phyloP scores from a whole-genome alignment of 2,797 vertebrate species.

The Phoebastria nigripes region DNA sequence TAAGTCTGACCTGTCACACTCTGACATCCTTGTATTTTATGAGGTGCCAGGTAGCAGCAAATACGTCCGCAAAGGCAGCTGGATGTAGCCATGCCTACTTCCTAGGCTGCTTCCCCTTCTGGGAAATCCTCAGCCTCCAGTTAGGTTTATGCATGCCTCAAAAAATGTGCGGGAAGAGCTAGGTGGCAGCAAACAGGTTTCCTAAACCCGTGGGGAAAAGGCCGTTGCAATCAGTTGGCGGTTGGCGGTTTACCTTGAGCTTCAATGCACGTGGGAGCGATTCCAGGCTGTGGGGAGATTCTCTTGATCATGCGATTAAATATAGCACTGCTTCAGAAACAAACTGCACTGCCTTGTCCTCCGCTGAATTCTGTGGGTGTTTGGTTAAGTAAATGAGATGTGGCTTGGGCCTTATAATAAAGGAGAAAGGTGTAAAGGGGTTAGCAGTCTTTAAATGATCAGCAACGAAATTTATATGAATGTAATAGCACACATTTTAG shows the following conservation, averaged over 20 bases:
- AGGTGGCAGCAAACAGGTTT: fast-evolving
- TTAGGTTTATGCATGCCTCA: neutral
- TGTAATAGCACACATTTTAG: neutral
- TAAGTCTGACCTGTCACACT: neutral
- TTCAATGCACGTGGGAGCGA: fast-evolving
- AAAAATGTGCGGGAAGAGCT: neutral
- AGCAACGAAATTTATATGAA: fast-evolving
- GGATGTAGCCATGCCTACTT: neutral
- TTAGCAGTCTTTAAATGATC: neutral
- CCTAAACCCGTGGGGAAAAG: neutral
- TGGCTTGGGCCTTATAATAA: neutral
- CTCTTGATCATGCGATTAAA: neutral
- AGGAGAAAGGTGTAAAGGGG: neutral
- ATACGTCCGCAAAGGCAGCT: fast-evolving
- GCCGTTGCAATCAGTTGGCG: fast-evolving
- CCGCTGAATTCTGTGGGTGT: neutral
- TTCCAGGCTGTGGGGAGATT: neutral
- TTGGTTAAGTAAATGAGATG: neutral
- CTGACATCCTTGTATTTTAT: neutral
- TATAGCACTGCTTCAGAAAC: neutral
- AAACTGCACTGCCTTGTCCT: neutral
- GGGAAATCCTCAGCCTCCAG: neutral
- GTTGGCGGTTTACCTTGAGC: fast-evolving
- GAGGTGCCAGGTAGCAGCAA: neutral
- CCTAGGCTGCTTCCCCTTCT: neutral